Conservation (phyloP, 2,888 invertebrate genomes). For the Myopa testacea region DNA sequence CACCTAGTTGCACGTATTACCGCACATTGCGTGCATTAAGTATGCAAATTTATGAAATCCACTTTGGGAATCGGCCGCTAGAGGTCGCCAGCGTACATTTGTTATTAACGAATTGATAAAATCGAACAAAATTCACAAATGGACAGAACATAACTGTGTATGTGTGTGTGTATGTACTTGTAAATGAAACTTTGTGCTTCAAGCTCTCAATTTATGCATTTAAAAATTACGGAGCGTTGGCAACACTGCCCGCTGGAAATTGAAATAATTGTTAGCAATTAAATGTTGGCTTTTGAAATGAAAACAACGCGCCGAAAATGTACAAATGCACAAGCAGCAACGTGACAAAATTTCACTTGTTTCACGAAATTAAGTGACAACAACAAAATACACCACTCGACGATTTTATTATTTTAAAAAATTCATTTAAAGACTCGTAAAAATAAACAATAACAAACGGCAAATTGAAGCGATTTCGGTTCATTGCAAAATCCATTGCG, state of each 20-base stretch:
- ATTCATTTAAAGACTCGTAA: neutral
- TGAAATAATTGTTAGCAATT: conserved; percentile 36
- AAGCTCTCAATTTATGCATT: conserved; percentile 18
- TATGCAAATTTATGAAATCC: conserved; percentile 46
- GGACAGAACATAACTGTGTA: conserved; percentile 29
- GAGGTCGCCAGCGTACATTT: conserved; percentile 47
- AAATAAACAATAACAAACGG: neutral
- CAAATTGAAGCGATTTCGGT: neutral
- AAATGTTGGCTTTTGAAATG: conserved; percentile 30
- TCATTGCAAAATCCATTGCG: neutral
- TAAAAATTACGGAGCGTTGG: conserved; percentile 26
- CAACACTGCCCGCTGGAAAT: conserved; percentile 18
- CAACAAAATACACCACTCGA: neutral
- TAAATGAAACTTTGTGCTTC: neutral
- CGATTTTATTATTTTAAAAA: too few species aligned
- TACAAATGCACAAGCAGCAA: neutral
- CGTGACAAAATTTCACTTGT: neutral
- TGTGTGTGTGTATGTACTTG: neutral
- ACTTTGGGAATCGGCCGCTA: conserved; percentile 46
- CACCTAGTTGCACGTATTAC: conserved; percentile 20
- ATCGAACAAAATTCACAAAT: conserved; percentile 47
- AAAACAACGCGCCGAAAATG: conserved; percentile 3
- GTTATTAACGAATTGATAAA: conserved; percentile 48
- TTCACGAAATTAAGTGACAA: neutral
- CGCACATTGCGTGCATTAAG: conserved; percentile 10